Evolutionary conservation across 2,113 vertebrate species (phyloP).

Genomic region (Pseudopipra pipra): DNA sequence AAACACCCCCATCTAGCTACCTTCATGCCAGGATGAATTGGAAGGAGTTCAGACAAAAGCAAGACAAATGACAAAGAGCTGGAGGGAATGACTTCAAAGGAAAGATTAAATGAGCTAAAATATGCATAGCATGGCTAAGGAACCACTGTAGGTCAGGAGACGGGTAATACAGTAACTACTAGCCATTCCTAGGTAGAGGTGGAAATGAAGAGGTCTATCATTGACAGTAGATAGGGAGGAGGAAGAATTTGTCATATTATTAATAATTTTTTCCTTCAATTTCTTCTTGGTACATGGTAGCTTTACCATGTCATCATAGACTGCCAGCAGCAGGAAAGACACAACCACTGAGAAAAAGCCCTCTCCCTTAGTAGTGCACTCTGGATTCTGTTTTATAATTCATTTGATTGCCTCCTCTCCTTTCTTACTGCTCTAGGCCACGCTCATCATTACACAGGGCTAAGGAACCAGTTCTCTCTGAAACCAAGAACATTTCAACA

Average conservation of each 20-base stretch:
- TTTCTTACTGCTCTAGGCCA: neutral
- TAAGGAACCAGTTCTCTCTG: neutral
- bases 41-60: conserved; percentile 11
- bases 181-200: neutral
- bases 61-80: conserved; percentile 11
- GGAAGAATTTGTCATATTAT: neutral
- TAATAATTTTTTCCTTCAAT: neutral
- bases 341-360: neutral
- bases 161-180: neutral
- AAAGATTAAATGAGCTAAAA: conserved; percentile 37
- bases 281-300: neutral
- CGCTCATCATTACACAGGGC: neutral
- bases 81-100: conserved; percentile 33
- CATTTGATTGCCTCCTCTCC: neutral
- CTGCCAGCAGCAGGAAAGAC: neutral
- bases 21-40: neutral
- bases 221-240: neutral
- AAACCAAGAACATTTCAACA: neutral
- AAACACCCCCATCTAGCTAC: neutral
- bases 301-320: neutral
- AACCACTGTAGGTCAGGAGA: neutral
- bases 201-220: neutral
- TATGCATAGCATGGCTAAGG: neutral
- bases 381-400: neutral
- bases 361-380: neutral